Conservation (phyloP, 2,113 vertebrate genomes). For the Brachirus orientalis region DNA sequence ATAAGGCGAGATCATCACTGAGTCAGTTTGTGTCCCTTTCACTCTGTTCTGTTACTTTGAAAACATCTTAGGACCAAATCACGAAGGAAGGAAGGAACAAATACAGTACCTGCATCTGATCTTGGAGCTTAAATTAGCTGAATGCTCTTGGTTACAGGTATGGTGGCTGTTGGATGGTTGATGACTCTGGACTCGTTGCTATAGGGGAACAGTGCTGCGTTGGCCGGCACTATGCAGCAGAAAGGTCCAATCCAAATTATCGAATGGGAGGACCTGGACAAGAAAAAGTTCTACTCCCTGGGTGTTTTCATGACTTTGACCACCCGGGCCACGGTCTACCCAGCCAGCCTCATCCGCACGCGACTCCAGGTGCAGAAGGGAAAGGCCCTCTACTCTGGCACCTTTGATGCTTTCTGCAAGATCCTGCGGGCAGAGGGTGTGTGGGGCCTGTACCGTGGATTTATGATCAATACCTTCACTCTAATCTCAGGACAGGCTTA, state of each 20-base stretch:
- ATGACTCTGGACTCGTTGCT: conserved; percentile 30
- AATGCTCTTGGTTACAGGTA: conserved; percentile 30
- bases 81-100: background rate
- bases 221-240: conserved; percentile 75
- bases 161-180: conserved; percentile 23
- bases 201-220: conserved; percentile 30
- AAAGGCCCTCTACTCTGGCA: conserved; percentile 91
- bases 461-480: conserved; percentile 95
- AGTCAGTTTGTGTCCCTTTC: too few relatives aligned
- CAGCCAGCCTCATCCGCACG: conserved; percentile 93
- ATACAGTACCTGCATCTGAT: background rate
- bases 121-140: background rate
- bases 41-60: too few relatives aligned
- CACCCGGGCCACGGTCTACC: conserved; percentile 93
- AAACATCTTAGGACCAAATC: background rate
- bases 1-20: too few relatives aligned
- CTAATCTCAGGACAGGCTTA: conserved; percentile 94
- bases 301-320: conserved; percentile 95
- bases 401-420: conserved; percentile 92
- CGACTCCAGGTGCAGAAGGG: conserved; percentile 95
- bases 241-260: conserved; percentile 94
- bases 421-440: conserved; percentile 89
- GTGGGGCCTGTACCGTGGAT: conserved; percentile 90
- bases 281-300: conserved; percentile 95
- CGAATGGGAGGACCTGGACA: conserved; percentile 98